A percentile compares a stretch with the other conserved stretches of the same genome.
Conservation (phyloP, 2,888 invertebrate species). For the Cantharis nigra region DNA sequence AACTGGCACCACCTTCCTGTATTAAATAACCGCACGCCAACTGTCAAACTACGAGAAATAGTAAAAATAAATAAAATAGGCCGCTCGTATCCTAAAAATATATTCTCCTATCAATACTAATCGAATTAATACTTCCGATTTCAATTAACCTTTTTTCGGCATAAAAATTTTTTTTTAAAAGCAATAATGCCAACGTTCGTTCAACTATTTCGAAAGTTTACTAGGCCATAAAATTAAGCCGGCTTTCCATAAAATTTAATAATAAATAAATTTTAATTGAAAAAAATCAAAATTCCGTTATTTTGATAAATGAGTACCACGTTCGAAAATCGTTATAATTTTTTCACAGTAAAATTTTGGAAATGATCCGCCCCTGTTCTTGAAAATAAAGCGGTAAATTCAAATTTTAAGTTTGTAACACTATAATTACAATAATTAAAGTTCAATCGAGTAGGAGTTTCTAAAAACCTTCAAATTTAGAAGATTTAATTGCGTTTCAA, state of each 20-base stretch:
- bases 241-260: no score
- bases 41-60: constrained; percentile 20
- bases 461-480: not conserved
- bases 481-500: not conserved
- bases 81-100: not conserved
- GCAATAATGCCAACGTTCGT: constrained; percentile 6
- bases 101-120: not conserved
- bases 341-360: not conserved
- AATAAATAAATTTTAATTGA: no score
- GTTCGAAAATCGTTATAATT: no score
- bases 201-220: not conserved
- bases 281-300: no score
- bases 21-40: constrained; percentile 12
- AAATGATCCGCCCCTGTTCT: not conserved
- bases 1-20: constrained; percentile 24
- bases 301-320: no score
- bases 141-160: constrained; percentile 50
- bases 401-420: not conserved
- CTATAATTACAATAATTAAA: not conserved
- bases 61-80: constrained; percentile 9
- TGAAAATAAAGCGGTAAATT: not conserved
- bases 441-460: not conserved
- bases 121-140: not conserved
- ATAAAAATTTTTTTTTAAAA: constrained; percentile 44
- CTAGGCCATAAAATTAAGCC: not conserved